Percentiles rank a stretch among this genome's conserved stretches.
Evolutionary conservation across 2,888 invertebrate species (phyloP).

Genomic region (Phasia obesa): DNA sequence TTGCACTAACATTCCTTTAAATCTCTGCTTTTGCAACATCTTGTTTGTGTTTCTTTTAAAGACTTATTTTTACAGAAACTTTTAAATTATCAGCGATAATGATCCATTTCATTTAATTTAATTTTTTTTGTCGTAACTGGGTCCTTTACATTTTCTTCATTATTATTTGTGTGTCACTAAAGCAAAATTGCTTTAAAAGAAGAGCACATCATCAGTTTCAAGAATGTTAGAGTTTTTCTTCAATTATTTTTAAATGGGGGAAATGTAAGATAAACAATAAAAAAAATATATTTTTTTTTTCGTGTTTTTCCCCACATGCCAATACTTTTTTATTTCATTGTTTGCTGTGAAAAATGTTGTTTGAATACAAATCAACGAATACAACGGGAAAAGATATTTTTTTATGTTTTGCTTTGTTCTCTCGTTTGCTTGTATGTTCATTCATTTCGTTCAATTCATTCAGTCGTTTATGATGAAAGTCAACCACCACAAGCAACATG

Average conservation of each 20-base stretch:
- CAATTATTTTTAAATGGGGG: slow-evolving; percentile 15
- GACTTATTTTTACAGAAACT: background rate
- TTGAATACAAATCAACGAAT: slow-evolving; percentile 24
- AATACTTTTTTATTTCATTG: slow-evolving; percentile 43
- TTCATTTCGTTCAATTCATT: slow-evolving; percentile 43
- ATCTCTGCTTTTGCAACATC: too few relatives aligned
- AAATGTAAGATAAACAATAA: slow-evolving; percentile 34
- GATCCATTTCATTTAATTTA: slow-evolving; percentile 49
- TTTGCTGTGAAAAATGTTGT: slow-evolving; percentile 33
- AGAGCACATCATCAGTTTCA: slow-evolving; percentile 42
- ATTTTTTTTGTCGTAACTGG: slow-evolving; percentile 37
- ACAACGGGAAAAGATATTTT: slow-evolving; percentile 3
- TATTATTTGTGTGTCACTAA: slow-evolving; percentile 37
- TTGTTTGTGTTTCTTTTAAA: too few relatives aligned
- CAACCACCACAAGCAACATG: slow-evolving; percentile 57
- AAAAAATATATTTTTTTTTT: slow-evolving; percentile 22
- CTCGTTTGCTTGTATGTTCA: slow-evolving; percentile 12
- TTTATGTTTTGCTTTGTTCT: slow-evolving; percentile 2
- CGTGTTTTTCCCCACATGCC: background rate
- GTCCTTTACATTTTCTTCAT: slow-evolving; percentile 18
- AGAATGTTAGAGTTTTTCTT: slow-evolving; percentile 45
- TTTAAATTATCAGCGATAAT: slow-evolving; percentile 28
- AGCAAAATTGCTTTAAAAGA: slow-evolving; percentile 32
- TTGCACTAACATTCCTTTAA: too few relatives aligned
- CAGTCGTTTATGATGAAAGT: slow-evolving; percentile 35